Evolutionary conservation across 2,113 vertebrate genomes (phyloP).

Genomic region (Nesoenas mayeri): DNA sequence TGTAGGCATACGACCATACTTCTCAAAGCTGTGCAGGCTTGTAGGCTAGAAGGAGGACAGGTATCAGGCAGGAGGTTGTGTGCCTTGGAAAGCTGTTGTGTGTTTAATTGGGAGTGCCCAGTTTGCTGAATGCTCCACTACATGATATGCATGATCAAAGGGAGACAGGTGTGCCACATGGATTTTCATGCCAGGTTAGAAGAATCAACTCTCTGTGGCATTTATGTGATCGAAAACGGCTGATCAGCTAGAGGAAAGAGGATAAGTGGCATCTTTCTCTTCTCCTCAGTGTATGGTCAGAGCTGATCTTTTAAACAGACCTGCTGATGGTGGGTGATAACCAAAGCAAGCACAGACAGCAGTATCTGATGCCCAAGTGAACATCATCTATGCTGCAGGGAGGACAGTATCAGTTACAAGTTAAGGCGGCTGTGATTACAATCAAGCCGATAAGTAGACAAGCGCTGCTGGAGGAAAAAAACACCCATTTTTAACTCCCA

Average conservation of each 20-base stretch:
- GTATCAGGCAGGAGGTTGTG: background rate
- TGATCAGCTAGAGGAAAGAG: background rate
- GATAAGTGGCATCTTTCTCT: background rate
- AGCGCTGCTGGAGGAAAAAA: background rate
- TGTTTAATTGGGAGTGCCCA: background rate
- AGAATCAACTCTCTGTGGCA: background rate
- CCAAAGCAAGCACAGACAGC: conserved; percentile 21
- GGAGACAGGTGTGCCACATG: background rate
- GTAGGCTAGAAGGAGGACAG: background rate
- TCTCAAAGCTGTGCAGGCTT: background rate
- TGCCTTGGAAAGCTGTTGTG: background rate
- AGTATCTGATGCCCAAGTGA: background rate
- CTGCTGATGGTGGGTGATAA: conserved; percentile 27
- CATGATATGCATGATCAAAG: background rate
- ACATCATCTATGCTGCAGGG: background rate
- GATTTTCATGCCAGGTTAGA: background rate
- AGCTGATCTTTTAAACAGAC: conserved; percentile 18
- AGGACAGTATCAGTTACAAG: conserved; percentile 25
- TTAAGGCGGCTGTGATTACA: conserved; percentile 48
- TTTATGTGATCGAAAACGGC: background rate
- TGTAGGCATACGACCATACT: background rate
- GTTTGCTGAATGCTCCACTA: background rate
- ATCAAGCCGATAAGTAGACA: conserved; percentile 3
- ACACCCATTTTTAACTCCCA: background rate
- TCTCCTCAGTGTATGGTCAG: background rate